Percentiles rank a stretch among this genome's conserved stretches.
Evolutionary conservation across 2,113 vertebrate species (phyloP).

Genomic region (Nothobranchius furzeri): DNA sequence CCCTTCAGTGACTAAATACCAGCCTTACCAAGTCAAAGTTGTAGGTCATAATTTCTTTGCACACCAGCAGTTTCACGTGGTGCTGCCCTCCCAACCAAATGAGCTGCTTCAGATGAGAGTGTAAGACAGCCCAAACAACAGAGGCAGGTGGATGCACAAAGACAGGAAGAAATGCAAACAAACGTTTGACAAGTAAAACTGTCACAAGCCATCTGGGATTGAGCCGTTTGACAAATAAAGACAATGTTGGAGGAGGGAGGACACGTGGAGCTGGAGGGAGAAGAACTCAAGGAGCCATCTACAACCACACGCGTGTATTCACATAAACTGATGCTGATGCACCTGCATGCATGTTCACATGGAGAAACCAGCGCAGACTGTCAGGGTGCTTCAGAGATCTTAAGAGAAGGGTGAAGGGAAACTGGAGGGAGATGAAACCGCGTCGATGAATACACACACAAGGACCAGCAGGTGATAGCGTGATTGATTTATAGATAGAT

Average conservation of each 20-base stretch:
- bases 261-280: constrained; percentile 42
- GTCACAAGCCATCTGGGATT: constrained; percentile 48
- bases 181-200: constrained; percentile 48
- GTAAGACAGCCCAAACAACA: constrained; percentile 17
- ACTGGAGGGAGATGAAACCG: constrained; percentile 45
- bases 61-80: not conserved
- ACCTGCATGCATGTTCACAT: constrained; percentile 13
- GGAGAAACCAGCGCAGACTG: constrained; percentile 37
- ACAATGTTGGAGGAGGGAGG: constrained; percentile 23
- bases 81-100: not conserved
- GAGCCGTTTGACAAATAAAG: constrained; percentile 52
- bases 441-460: constrained; percentile 23
- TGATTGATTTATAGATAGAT: constrained; percentile 66
- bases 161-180: constrained; percentile 43
- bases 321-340: not conserved
- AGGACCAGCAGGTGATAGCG: constrained; percentile 50
- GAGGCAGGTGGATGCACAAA: constrained; percentile 23
- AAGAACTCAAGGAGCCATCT: constrained; percentile 22
- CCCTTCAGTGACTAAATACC: too few relatives aligned
- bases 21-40: not conserved
- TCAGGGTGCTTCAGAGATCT: constrained; percentile 39
- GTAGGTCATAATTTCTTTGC: not conserved
- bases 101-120: constrained; percentile 15
- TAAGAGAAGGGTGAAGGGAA: constrained; percentile 7
- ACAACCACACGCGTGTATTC: not conserved